phyloP scores from a whole-genome alignment of 2,888 invertebrate genomes.

The Osmoderma eremita region DNA sequence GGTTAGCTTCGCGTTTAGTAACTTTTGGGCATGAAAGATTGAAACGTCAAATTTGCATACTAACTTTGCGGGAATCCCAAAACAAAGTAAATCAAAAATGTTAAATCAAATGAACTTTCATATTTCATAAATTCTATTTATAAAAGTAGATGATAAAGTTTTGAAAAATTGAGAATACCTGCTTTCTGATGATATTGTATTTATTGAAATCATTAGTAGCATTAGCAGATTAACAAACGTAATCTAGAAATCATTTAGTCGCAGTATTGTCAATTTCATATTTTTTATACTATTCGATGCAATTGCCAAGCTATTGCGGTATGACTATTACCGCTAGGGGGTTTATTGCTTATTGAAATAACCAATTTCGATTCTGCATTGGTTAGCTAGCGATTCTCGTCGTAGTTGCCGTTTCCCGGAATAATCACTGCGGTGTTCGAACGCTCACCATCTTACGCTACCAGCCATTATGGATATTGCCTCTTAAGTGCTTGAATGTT shows the following conservation, averaged over 20 bases:
- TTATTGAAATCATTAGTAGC: too few relatives aligned
- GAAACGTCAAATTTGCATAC: too few relatives aligned
- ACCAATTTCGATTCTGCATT: conserved; percentile 5
- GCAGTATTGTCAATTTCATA: not conserved
- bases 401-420: not conserved
- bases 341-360: conserved; percentile 31
- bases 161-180: too few relatives aligned
- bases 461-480: conserved; percentile 16
- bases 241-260: not conserved
- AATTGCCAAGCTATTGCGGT: conserved; percentile 3
- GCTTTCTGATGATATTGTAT: too few relatives aligned
- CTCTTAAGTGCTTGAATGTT: not conserved
- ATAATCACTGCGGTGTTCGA: conserved; percentile 5
- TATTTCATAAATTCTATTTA: too few relatives aligned
- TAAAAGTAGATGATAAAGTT: too few relatives aligned
- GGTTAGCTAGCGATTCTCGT: not conserved
- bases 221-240: too few relatives aligned
- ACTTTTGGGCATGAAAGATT: too few relatives aligned
- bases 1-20: too few relatives aligned
- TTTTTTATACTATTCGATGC: not conserved
- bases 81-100: too few relatives aligned
- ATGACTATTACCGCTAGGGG: not conserved
- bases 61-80: too few relatives aligned
- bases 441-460: conserved; percentile 6
- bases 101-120: too few relatives aligned